Evolutionary conservation across 2,113 vertebrate genomes (phyloP), one percentile per base, ranked within the genome.

Genomic region (Chloropsis cyanopogon): DNA sequence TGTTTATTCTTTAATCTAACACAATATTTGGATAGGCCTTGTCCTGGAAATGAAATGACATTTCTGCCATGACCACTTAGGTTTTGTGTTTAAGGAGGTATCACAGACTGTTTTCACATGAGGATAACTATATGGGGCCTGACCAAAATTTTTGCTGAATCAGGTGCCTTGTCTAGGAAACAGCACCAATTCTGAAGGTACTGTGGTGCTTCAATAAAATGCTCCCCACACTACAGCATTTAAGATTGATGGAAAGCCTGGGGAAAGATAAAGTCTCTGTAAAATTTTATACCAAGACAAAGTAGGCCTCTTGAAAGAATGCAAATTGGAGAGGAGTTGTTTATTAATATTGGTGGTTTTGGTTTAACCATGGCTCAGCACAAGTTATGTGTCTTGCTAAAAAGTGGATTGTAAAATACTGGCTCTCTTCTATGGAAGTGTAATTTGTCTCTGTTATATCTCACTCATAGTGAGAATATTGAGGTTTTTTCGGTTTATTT

Each of bases 351-450:
- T 15, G 9, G 7, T 28, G 14, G 63, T 66, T 31, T 54, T 1
- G 2, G 12, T 75, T 90, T 42, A 61, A 44, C 12, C 1, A 2
- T 10, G 20, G 44, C 2, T 31, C 35, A 42, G 25, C 29, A 54
- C 6, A 47, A 46, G 11, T 9, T 15, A 11, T 0, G 0, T 29
- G 5, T 37, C 63, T 72, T 6, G 17, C 26, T 65, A 52, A 69
- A n/a, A 5, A 14, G 9, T 8, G 28, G 25, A 42, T 37, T 41
- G 10, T 50, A 41, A 73, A 81, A 73, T 24, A 25, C 6, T 8
- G 49, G 12, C n/a, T 80, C 7, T 41, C 12, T 33, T 60, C 37
- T 54, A 19, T 7, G 16, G 20, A 63, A 82, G 28, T 24, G 12
- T 61, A 70, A 46, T 71, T 86, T 77, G 4, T 41, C 68, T 75